phyloP scores from a whole-genome alignment of 2,113 vertebrate species.

The Pan troglodytes region NHGRI_mPanTro3-v2.1_pri NC_086015.1:44974501-44975000 shows the following conservation, averaged over 20 bases:
- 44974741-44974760: slow-evolving; percentile 29
- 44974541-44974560: background rate
- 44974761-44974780: background rate
- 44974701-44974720: background rate
- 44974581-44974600: background rate
- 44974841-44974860: background rate
- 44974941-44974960: background rate
- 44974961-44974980: background rate
- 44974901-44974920: background rate
- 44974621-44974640: background rate
- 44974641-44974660: background rate
- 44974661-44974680: background rate
- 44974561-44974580: background rate
- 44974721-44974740: slow-evolving; percentile 8
- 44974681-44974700: background rate
- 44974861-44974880: background rate
- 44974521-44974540: background rate
- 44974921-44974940: background rate
- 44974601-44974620: background rate
- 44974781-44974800: background rate
- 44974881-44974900: background rate
- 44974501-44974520: background rate
- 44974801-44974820: background rate
- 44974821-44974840: background rate
- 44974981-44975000: background rate